Evolutionary conservation across 2,888 invertebrate species (phyloP), one percentile per base, ranked within the genome.

Genomic region (Metopia argyrocephala): DNA sequence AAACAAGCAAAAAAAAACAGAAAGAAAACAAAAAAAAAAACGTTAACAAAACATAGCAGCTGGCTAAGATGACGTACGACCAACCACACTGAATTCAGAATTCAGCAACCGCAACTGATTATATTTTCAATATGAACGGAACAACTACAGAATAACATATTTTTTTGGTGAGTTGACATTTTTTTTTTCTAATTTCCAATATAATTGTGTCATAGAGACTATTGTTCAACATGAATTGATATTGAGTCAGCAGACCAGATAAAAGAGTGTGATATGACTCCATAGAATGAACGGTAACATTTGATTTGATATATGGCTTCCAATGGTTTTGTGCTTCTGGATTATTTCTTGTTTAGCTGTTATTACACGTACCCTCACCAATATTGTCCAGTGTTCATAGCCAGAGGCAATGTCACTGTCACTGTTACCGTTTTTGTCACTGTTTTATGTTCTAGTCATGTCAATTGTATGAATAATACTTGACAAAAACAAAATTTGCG

Each of bases 91-190:
- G 31, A 15, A n/a, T n/a, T n/a, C n/a, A n/a, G n/a, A n/a, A 21
- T 18, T 18, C 64, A 54, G 57, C 28, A 69, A 69, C 73, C 76
- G 69, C 76, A 76, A 50, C 76, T 65, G 69, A 76, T 80, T 80
- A 61, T 54, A 54, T 64, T 64, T 56, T 62, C 12, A 21, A 21
- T 20, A 23, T 7, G 50, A 52, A 21, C 21, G 23, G 21, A 3
- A 12, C 23, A 15, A 38, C 38, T 12, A 38, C 15, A 12, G 15
- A 15, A 38, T n/a, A 12, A 15, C 38, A 38, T 12, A 3, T 25
- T 74, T 28, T 64, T 70, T 18, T n/a, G 25, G 59, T 68, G 61
- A 68, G 28, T 61, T 66, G 75, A 68, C 68, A 75, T 18, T 52
- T 75, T 74, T 31, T 31, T 9, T 27, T 54, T 68, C 68, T 75